These are phyloP conservation scores for Sarcophaga rosellei DNA, from an alignment of 2,888 invertebrate species.

Conservation along the genomic window DNA sequence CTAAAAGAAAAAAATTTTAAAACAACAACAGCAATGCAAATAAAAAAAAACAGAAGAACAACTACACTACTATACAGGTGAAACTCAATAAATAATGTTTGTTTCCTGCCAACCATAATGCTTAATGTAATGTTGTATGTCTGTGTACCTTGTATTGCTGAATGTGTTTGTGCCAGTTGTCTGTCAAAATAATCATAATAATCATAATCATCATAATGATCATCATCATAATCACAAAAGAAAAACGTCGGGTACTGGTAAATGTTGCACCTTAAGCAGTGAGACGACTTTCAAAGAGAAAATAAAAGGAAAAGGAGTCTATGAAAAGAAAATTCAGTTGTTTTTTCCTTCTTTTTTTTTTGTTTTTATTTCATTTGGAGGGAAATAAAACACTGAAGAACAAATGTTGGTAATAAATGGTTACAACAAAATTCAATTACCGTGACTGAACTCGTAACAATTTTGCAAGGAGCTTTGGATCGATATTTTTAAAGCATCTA, in stretches of 20 bases:
- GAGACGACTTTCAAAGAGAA: neutral
- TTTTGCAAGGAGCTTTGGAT: too few species aligned
- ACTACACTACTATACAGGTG: constrained; percentile 55
- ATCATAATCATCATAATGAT: neutral
- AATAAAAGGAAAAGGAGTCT: neutral
- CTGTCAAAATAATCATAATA: constrained; percentile 61
- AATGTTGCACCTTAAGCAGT: too few species aligned
- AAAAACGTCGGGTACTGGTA: too few species aligned
- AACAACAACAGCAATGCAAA: constrained; percentile 21
- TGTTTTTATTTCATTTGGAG: too few species aligned
- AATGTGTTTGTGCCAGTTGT: constrained; percentile 43
- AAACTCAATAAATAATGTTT: constrained; percentile 59
- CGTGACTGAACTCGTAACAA: too few species aligned
- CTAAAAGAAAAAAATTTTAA: neutral
- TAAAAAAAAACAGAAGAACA: constrained; percentile 6
- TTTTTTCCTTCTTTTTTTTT: too few species aligned
- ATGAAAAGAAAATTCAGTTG: too few species aligned
- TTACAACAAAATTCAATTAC: too few species aligned
- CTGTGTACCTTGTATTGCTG: neutral
- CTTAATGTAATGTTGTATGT: neutral
- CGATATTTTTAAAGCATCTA: too few species aligned
- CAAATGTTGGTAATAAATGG: too few species aligned
- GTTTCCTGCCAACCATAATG: constrained; percentile 53
- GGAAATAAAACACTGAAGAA: too few species aligned
- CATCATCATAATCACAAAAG: too few species aligned